Conservation (phyloP, 2,797 vertebrate species). For the Alfaro cultratus region DNA sequence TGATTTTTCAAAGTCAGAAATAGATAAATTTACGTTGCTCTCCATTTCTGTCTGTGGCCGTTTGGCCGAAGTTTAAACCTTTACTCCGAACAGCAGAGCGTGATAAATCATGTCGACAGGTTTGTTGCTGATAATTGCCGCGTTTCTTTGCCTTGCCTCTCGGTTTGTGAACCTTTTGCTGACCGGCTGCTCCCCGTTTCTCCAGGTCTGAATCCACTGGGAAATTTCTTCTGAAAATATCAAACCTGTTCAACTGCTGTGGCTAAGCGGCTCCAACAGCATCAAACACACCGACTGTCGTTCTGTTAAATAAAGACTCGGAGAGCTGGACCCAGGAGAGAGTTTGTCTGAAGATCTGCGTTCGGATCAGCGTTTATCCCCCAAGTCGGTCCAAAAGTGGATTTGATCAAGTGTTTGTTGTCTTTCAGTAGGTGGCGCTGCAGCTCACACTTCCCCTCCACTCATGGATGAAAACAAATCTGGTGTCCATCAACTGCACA, state of each 20-base stretch:
- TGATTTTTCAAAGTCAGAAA: background rate
- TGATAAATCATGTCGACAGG: constrained; percentile 82
- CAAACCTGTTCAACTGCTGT: constrained; percentile 3
- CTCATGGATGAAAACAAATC: background rate
- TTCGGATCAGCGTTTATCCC: background rate
- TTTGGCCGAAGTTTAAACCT: constrained; percentile 38
- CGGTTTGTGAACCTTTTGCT: constrained; percentile 25
- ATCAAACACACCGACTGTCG: background rate
- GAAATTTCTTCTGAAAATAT: constrained; percentile 37
- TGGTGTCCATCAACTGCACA: too few species aligned
- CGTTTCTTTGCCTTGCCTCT: constrained; percentile 55
- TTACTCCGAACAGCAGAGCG: constrained; percentile 41
- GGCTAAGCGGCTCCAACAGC: background rate
- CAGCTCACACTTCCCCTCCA: background rate
- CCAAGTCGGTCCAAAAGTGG: background rate
- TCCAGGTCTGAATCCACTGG: constrained; percentile 33
- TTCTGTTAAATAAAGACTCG: constrained; percentile 1
- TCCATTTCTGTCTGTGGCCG: background rate
- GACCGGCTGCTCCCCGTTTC: constrained; percentile 16
- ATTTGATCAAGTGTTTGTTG: background rate
- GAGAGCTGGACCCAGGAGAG: background rate
- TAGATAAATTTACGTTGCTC: background rate
- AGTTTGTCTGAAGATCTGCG: background rate
- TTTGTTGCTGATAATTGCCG: constrained; percentile 64
- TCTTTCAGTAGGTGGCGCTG: background rate